Evolutionary conservation across 2,113 vertebrate species (phyloP).

Genomic region (Actenoides hombroni): DNA sequence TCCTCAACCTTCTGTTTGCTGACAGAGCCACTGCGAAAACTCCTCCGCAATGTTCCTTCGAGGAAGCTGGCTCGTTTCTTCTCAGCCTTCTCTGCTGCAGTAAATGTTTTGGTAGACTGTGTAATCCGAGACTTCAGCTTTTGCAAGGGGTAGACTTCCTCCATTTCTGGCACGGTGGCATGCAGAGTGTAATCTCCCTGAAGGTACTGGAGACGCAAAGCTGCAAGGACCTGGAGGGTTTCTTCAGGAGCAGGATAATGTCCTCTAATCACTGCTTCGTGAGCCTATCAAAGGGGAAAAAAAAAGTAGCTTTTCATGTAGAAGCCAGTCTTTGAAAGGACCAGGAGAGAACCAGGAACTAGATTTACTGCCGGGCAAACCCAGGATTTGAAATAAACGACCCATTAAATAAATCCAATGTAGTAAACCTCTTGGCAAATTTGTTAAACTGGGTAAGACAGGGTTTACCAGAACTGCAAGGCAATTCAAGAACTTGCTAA

Average conservation of each 20-base stretch:
- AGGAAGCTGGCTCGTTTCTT: constrained; percentile 92
- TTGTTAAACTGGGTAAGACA: neutral
- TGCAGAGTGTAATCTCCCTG: constrained; percentile 82
- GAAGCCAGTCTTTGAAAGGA: neutral
- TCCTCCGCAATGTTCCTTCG: constrained; percentile 91
- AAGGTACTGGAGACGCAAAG: constrained; percentile 91
- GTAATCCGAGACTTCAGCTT: constrained; percentile 88
- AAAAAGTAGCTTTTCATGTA: neutral
- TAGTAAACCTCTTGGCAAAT: neutral
- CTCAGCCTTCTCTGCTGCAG: constrained; percentile 76
- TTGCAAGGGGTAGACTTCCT: constrained; percentile 88
- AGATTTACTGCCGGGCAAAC: neutral
- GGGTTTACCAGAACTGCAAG: neutral
- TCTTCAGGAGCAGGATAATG: constrained; percentile 95
- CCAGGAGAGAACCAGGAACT: neutral
- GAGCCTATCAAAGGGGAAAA: constrained; percentile 77
- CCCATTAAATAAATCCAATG: neutral
- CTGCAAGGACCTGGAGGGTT: constrained; percentile 92
- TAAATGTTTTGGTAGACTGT: constrained; percentile 84
- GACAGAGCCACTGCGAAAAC: constrained; percentile 86
- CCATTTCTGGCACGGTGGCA: constrained; percentile 75
- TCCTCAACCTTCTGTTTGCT: constrained; percentile 85
- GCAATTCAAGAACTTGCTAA: neutral
- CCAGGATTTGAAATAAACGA: neutral
- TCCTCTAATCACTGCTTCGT: constrained; percentile 91